Evolutionary conservation across 2,797 vertebrate genomes (phyloP).

Genomic region (Adrianichthys oophorus): DNA sequence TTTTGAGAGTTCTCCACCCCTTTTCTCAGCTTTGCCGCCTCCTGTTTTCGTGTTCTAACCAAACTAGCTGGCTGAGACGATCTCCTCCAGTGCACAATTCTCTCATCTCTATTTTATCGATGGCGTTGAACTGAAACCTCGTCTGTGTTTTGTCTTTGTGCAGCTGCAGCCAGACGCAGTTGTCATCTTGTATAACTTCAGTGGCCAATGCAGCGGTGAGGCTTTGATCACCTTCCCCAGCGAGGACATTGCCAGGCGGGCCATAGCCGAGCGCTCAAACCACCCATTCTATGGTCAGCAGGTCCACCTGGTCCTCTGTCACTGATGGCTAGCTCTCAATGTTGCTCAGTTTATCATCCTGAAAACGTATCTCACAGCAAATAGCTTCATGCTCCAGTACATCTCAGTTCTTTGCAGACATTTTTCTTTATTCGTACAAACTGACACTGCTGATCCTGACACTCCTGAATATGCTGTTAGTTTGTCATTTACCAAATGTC

Average conservation of each 20-base stretch:
- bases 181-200: constrained; percentile 88
- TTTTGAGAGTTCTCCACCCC: constrained; percentile 28
- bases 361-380: constrained; percentile 7
- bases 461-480: constrained; percentile 38
- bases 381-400: constrained; percentile 3
- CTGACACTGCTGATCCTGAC: constrained; percentile 20
- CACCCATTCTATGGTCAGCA: constrained; percentile 80
- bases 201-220: constrained; percentile 88
- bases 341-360: constrained; percentile 2
- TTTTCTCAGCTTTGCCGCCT: constrained; percentile 20
- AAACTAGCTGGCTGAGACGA: constrained; percentile 34
- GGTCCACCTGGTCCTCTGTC: constrained; percentile 79
- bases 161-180: constrained; percentile 88
- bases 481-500: constrained; percentile 1
- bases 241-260: constrained; percentile 80
- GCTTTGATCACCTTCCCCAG: constrained; percentile 87
- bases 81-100: neutral
- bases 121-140: no score
- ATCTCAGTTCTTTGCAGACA: constrained; percentile 5
- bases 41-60: constrained; percentile 17
- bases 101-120: neutral
- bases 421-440: neutral
- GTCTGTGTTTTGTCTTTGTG: constrained; percentile 1
- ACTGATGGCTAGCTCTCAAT: constrained; percentile 52
- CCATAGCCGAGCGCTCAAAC: constrained; percentile 81